Base-by-base conservation (phyloP, 2,113 vertebrate genomes). In the Nematolebias whitei region DNA sequence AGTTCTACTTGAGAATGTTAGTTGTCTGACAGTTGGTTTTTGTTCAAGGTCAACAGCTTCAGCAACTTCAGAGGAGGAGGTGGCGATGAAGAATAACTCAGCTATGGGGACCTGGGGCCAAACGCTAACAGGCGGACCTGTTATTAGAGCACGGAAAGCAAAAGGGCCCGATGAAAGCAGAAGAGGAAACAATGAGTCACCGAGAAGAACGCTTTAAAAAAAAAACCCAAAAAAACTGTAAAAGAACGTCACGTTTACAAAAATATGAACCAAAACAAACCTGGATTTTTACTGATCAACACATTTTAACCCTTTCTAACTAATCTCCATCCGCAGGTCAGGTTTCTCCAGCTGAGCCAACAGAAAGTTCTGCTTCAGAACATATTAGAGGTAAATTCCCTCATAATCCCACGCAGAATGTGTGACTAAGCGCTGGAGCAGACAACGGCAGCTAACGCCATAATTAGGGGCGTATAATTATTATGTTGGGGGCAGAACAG, bases 321-420 rank as follows among this genome's bases (percentile, higher is more conserved):
- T 32, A 0, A 8, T 48, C 50, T 57, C 57, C 49, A 62, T 63
- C 71, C 79, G 64, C 45, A 60, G 76, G 54, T 85, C 78, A 66
- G 20, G 62, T 87, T 89, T 84, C 82, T 73, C 47, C 86, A 85
- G 85, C 86, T 84, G 86, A 12, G 61, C 73, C 80, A 64, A 89
- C 86, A 86, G 78, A 85, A 83, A 74, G 79, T 47, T 9, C 52
- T 74, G 81, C 76, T 88, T 88, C 75, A 84, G 73, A 87, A 79
- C 61, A 69, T 71, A 83, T 85, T 84, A 83, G 81, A 58, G 75
- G 62, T 67, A 72, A 79, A 87, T 85, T 68, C 68, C 24, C 78
- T 83, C 8, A 3, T 85, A 87, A 86, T 86, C 83, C 69, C 52
- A 57, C 65, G 61, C 76, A 87, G 85, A 88, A 83, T 84, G 85